Percentiles rank a stretch among this genome's conserved stretches.
Conservation (phyloP, 2,797 vertebrate genomes). For the Hoplostethus atlanticus region DNA sequence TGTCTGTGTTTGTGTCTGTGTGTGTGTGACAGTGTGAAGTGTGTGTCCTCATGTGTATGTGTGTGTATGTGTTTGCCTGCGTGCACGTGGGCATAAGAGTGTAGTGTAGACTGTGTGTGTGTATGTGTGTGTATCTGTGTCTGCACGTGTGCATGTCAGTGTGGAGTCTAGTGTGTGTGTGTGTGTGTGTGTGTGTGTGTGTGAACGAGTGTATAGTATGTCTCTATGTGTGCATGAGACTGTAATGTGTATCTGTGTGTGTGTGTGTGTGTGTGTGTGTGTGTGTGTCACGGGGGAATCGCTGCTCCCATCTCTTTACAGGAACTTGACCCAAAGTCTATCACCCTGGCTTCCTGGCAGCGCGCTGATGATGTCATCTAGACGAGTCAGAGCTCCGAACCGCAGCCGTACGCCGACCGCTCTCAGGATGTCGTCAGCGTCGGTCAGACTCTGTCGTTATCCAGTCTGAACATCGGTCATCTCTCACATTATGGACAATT, state of each 20-base stretch:
- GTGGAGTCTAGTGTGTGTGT: background rate
- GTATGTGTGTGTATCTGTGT: conserved; percentile 24
- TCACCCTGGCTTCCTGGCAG: conserved; percentile 60
- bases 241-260: too few species aligned
- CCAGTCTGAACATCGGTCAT: background rate
- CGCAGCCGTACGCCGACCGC: too few species aligned
- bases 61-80: conserved; percentile 17
- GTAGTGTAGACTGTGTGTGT: background rate
- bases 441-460: background rate
- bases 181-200: conserved; percentile 10
- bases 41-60: conserved; percentile 3
- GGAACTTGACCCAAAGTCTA: conserved; percentile 42
- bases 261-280: conserved; percentile 15
- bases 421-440: conserved; percentile 44
- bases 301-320: conserved; percentile 42
- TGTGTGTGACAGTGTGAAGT: conserved; percentile 4
- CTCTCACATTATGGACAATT: too few species aligned
- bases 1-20: conserved; percentile 24
- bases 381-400: conserved; percentile 27
- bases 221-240: background rate
- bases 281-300: background rate
- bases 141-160: background rate
- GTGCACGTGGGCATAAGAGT: background rate
- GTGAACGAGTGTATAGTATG: background rate
- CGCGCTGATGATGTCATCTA: conserved; percentile 41